These are phyloP conservation scores for Hemitrygon akajei DNA, from an alignment of 2,797 vertebrate genomes.

Conservation along the genomic window DNA sequence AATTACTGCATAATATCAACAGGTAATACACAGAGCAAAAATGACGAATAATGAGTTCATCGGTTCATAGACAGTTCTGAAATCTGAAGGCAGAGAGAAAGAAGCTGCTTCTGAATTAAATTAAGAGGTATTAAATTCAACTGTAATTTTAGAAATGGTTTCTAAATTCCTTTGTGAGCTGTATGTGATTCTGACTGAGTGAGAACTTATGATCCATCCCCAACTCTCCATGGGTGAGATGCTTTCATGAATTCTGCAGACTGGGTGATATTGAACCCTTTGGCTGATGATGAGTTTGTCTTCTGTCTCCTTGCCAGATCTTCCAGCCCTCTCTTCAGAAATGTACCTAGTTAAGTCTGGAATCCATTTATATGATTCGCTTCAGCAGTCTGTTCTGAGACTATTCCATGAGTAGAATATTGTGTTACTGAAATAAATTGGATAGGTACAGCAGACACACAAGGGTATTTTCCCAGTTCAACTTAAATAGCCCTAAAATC, in stretches of 20 bases:
- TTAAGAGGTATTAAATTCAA: background rate
- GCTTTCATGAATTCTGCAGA: too few relatives aligned
- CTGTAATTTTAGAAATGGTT: background rate
- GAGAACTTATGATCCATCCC: too few relatives aligned
- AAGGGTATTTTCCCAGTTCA: background rate
- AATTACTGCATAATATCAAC: too few relatives aligned
- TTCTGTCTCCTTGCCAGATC: background rate
- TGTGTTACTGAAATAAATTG: background rate
- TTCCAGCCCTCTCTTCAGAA: background rate
- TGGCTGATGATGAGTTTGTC: background rate
- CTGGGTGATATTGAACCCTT: background rate
- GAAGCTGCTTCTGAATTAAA: too few relatives aligned
- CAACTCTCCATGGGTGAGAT: too few relatives aligned
- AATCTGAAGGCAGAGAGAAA: too few relatives aligned
- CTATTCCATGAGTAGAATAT: background rate
- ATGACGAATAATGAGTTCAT: too few relatives aligned
- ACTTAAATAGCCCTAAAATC: background rate
- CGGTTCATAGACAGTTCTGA: too few relatives aligned
- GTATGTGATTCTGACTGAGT: too few relatives aligned
- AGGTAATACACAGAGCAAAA: too few relatives aligned
- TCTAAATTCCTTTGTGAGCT: too few relatives aligned
- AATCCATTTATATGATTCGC: background rate
- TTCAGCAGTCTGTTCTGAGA: background rate
- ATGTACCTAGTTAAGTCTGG: background rate
- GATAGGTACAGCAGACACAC: background rate